phyloP scores from a whole-genome alignment of 2,113 vertebrate species.

The Odontophorus gujanensis region DNA sequence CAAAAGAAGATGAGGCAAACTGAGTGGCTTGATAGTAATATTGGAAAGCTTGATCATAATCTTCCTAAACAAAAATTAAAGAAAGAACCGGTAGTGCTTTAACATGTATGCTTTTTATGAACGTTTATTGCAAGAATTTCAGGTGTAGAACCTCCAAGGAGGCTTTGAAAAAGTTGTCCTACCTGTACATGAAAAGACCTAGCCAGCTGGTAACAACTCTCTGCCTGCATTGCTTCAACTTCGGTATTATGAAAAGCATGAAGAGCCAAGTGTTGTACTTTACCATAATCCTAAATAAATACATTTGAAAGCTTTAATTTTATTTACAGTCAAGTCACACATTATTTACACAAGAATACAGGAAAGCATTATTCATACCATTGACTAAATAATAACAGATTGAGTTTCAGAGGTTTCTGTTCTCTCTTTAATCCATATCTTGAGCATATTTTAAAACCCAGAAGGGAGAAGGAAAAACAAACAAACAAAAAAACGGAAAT shows the following conservation, averaged over 20 bases:
- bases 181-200: conserved; percentile 98
- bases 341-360: neutral
- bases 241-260: conserved; percentile 99
- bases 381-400: neutral
- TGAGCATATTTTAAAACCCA: neutral
- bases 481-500: neutral
- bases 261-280: conserved; percentile 97
- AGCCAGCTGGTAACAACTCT: conserved; percentile 98
- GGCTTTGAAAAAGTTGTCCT: neutral
- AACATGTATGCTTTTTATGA: neutral
- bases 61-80: conserved; percentile 82
- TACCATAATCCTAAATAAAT: conserved; percentile 91
- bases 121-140: neutral
- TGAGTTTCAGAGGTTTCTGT: neutral
- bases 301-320: neutral
- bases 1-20: conserved; percentile 97
- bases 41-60: conserved; percentile 99
- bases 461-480: neutral
- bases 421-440: neutral
- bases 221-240: conserved; percentile 98
- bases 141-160: neutral
- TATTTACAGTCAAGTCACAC: neutral
- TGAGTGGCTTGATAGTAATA: conserved; percentile 99
- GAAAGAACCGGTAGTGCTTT: neutral
- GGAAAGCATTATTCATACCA: neutral